phyloP scores from a whole-genome alignment of 2,113 vertebrate genomes.

The Dipodomys spectabilis region DNA sequence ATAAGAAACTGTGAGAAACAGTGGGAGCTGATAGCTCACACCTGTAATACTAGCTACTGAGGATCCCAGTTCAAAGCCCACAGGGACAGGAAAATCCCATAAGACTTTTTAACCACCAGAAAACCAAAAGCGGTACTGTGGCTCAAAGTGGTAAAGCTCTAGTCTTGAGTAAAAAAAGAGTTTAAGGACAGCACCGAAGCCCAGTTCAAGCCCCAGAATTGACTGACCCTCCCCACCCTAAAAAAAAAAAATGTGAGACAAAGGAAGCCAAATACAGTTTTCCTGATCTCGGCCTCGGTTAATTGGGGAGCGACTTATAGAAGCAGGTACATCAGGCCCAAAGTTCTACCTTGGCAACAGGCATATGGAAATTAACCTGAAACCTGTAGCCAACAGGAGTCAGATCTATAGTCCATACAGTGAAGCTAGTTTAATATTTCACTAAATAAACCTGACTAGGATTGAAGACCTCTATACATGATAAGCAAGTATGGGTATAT shows the following conservation, averaged over 20 bases:
- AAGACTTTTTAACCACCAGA: too few relatives aligned
- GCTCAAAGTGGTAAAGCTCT: too few relatives aligned
- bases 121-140: too few relatives aligned
- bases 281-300: slow-evolving; percentile 2
- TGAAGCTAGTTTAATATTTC: slow-evolving; percentile 34
- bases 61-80: too few relatives aligned
- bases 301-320: neutral
- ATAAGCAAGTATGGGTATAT: neutral
- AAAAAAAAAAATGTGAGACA: neutral
- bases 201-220: too few relatives aligned
- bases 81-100: too few relatives aligned
- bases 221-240: too few relatives aligned
- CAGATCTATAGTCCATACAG: neutral
- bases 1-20: slow-evolving; percentile 1
- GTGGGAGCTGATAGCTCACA: too few relatives aligned
- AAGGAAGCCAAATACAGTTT: neutral
- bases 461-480: neutral
- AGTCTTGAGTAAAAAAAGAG: too few relatives aligned
- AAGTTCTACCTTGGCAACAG: neutral
- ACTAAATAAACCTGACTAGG: neutral
- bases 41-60: too few relatives aligned
- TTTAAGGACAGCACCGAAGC: too few relatives aligned
- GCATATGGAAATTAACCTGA: slow-evolving; percentile 41
- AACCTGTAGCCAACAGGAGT: neutral
- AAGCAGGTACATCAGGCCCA: neutral